phyloP scores from a whole-genome alignment of 2,797 vertebrate genomes.

The Gymnocypris eckloni region DNA sequence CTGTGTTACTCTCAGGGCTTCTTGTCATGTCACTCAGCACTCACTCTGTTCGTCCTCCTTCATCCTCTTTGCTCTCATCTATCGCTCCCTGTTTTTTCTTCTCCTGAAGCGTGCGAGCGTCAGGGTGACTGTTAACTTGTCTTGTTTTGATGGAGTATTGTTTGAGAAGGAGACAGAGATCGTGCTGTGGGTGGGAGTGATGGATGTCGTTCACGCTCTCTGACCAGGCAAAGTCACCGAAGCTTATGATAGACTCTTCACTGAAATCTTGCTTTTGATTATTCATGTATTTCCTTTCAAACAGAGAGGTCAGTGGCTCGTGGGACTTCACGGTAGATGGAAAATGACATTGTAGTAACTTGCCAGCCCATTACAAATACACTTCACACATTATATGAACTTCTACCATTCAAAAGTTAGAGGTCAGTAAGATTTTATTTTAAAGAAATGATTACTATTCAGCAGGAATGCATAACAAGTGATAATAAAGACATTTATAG shows the following conservation, averaged over 20 bases:
- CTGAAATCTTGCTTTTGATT: slow-evolving; percentile 50
- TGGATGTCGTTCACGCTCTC: slow-evolving; percentile 47
- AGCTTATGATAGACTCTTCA: slow-evolving; percentile 44
- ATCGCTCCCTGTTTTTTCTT: slow-evolving; percentile 23
- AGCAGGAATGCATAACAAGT: background rate
- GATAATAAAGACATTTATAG: background rate
- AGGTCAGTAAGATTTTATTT: background rate
- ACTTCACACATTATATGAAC: background rate
- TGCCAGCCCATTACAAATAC: slow-evolving; percentile 28
- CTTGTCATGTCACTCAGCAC: slow-evolving; percentile 47
- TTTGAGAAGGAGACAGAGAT: slow-evolving; percentile 49
- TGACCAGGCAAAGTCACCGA: slow-evolving; percentile 47
- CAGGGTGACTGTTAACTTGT: slow-evolving; percentile 48
- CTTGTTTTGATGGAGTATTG: slow-evolving; percentile 51
- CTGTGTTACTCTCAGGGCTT: slow-evolving; percentile 41
- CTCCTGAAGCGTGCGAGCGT: slow-evolving; percentile 35
- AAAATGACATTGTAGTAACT: slow-evolving; percentile 29
- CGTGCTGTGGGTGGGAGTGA: slow-evolving; percentile 47
- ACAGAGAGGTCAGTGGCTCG: slow-evolving; percentile 38
- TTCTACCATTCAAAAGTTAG: background rate
- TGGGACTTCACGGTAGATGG: slow-evolving; percentile 13
- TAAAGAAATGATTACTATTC: background rate
- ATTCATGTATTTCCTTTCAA: slow-evolving; percentile 48
- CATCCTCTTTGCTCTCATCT: slow-evolving; percentile 28
- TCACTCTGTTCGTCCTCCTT: slow-evolving; percentile 46